These are phyloP conservation scores for Vulpes vulpes DNA, from an alignment of 2,113 vertebrate species.

Conservation along the genomic window DNA sequence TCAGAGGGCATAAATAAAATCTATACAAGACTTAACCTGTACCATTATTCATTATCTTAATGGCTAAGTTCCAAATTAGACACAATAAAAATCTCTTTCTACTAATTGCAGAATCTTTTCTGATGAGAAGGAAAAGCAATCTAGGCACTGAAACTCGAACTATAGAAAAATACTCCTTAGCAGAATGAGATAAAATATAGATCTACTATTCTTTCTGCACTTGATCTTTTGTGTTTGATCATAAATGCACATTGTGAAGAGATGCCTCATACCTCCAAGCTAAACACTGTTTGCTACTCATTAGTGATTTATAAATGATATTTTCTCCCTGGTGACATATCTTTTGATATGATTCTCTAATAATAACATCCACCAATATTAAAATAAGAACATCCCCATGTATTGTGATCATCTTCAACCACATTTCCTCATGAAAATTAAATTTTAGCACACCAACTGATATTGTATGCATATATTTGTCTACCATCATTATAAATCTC, in stretches of 20 bases:
- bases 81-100: slow-evolving; percentile 27
- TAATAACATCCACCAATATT: slow-evolving; percentile 98
- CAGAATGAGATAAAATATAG: slow-evolving; percentile 86
- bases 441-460: slow-evolving; percentile 93
- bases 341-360: slow-evolving; percentile 98
- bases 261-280: slow-evolving; percentile 94
- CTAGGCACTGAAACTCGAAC: slow-evolving; percentile 71
- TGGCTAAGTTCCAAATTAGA: slow-evolving; percentile 44
- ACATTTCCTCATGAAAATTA: slow-evolving; percentile 93
- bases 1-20: slow-evolving; percentile 49
- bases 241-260: slow-evolving; percentile 92
- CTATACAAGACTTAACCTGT: background rate
- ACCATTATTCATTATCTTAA: background rate
- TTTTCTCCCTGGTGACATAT: slow-evolving; percentile 99
- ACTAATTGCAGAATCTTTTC: slow-evolving; percentile 53
- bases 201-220: slow-evolving; percentile 83
- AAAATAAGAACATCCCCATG: slow-evolving; percentile 95
- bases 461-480: slow-evolving; percentile 93
- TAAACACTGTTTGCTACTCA: slow-evolving; percentile 98
- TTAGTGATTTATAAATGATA: slow-evolving; percentile 99
- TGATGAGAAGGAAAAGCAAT: slow-evolving; percentile 63
- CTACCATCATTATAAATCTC: slow-evolving; percentile 93
- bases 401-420: slow-evolving; percentile 95
- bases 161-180: slow-evolving; percentile 82
- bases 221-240: slow-evolving; percentile 91